phyloP scores from a whole-genome alignment of 53 echinoderm and acorn worm species.

The Echinometra lucunter region DNA sequence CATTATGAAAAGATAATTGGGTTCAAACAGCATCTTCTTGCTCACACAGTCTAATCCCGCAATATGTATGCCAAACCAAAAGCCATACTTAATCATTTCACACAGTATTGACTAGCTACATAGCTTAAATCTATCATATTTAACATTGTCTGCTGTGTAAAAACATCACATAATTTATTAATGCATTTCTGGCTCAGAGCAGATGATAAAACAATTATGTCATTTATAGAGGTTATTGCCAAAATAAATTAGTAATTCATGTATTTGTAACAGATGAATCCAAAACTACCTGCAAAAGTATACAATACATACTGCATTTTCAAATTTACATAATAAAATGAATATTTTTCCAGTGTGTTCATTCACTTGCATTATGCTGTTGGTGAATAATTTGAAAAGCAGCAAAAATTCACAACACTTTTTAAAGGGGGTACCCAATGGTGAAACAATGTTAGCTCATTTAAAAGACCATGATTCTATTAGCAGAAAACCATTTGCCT shows the following conservation, averaged over 20 bases:
- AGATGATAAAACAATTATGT: neutral
- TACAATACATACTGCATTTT: no score
- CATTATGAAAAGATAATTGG: constrained; percentile 17
- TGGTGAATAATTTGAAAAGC: no score
- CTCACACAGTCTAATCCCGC: neutral
- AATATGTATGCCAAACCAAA: neutral
- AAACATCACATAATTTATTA: no score
- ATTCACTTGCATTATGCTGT: no score
- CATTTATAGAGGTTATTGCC: neutral
- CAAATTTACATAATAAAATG: no score
- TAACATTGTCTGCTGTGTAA: neutral
- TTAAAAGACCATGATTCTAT: no score
- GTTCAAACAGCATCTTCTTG: neutral
- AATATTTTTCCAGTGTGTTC: no score
- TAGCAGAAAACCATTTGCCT: no score
- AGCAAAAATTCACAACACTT: no score
- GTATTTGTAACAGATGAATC: neutral
- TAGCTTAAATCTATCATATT: neutral
- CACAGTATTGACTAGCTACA: neutral
- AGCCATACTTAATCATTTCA: neutral
- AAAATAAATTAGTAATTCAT: neutral
- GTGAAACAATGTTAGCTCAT: no score
- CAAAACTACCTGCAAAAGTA: neutral
- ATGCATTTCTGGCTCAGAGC: no score
- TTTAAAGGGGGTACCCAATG: no score